A percentile compares a stretch with the other conserved stretches of the same genome.
These are phyloP conservation scores for Holotrichia oblita DNA, from an alignment of 1,140 invertebrate species.

Conservation along the genomic window DNA sequence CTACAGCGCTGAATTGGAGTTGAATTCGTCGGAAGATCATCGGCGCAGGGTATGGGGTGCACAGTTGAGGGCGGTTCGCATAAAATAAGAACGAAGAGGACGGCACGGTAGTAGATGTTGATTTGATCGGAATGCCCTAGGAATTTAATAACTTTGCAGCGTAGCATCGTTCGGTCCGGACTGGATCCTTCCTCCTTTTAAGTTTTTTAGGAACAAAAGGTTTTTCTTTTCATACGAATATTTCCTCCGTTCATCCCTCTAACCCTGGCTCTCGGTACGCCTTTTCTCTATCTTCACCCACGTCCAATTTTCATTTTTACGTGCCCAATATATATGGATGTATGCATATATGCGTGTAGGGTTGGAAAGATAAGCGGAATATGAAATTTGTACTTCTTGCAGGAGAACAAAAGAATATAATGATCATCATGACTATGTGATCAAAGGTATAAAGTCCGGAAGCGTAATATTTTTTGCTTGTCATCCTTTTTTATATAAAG, in stretches of 20 bases:
- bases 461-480: background rate
- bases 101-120: constrained; percentile 14
- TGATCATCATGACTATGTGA: background rate
- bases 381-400: background rate
- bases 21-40: constrained; percentile 29
- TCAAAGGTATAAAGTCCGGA: background rate
- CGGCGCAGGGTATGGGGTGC: background rate
- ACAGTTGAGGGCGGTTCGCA: background rate
- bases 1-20: background rate
- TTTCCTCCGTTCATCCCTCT: background rate
- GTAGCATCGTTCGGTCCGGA: constrained; percentile 1
- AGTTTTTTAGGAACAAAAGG: constrained; percentile 9
- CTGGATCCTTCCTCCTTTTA: background rate
- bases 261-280: background rate
- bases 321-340: constrained; percentile 26
- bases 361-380: background rate
- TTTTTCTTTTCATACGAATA: background rate
- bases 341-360: constrained; percentile 13
- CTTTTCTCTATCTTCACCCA: background rate
- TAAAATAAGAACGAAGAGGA: constrained; percentile 9
- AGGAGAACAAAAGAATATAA: background rate
- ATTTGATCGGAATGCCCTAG: constrained; percentile 37
- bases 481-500: background rate
- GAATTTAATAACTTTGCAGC: constrained; percentile 39
- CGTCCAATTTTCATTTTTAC: constrained; percentile 9